Percentiles rank a stretch among this genome's conserved stretches.
These are phyloP conservation scores for Eupithecia tripunctaria DNA, from an alignment of 2,888 invertebrate species.

Conservation along the genomic window DNA sequence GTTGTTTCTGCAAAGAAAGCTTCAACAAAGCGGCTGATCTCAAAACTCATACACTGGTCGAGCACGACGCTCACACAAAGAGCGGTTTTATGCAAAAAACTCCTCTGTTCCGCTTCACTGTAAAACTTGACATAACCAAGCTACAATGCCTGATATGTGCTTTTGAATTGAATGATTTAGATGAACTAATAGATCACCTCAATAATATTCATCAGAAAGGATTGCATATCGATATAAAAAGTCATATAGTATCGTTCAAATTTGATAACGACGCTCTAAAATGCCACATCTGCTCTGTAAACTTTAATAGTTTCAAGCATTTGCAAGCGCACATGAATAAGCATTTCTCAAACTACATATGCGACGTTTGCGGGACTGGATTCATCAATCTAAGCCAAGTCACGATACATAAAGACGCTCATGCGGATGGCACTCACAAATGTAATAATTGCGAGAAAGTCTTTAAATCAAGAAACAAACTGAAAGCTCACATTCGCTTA, in stretches of 20 bases:
- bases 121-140: constrained; percentile 66
- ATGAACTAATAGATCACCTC: constrained; percentile 54
- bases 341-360: constrained; percentile 61
- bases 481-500: constrained; percentile 16
- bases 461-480: constrained; percentile 12
- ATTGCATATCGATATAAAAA: constrained; percentile 51
- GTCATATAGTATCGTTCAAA: constrained; percentile 59
- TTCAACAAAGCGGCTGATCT: constrained; percentile 56
- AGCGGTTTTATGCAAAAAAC: constrained; percentile 33
- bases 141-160: constrained; percentile 62
- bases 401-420: constrained; percentile 61
- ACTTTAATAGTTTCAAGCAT: constrained; percentile 57
- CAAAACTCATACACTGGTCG: constrained; percentile 56
- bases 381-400: constrained; percentile 60
- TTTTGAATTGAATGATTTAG: constrained; percentile 42
- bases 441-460: constrained; percentile 33
- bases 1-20: constrained; percentile 58
- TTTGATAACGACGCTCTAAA: constrained; percentile 51
- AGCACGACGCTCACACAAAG: constrained; percentile 36
- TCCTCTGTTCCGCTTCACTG: constrained; percentile 43
- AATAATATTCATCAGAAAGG: constrained; percentile 49
- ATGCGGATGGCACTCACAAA: constrained; percentile 31
- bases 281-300: constrained; percentile 55
- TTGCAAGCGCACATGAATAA: constrained; percentile 62
- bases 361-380: constrained; percentile 57